Conservation (phyloP, 1,140 invertebrate genomes). For the Goniozus legneri region DNA sequence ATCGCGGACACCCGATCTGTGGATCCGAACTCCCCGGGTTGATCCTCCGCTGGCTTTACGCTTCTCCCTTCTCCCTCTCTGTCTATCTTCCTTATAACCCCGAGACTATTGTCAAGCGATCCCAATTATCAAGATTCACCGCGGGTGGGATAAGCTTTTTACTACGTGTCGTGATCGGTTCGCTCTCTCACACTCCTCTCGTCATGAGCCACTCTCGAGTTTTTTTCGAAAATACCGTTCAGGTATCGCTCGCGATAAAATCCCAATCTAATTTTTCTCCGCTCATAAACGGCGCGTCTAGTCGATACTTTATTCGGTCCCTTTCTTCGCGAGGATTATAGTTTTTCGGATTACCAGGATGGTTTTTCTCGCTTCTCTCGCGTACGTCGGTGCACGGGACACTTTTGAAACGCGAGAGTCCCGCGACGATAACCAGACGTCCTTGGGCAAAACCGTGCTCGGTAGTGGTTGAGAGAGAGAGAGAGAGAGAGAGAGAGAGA, state of each 20-base stretch:
- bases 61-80: neutral
- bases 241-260: too few relatives aligned
- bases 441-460: slow-evolving; percentile 17
- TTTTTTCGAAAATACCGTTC: too few relatives aligned
- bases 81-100: neutral
- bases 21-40: slow-evolving; percentile 4
- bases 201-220: too few relatives aligned
- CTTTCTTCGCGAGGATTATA: too few relatives aligned
- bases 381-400: neutral
- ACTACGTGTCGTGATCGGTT: too few relatives aligned
- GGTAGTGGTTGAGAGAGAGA: neutral
- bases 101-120: neutral
- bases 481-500: neutral
- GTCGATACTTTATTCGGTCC: too few relatives aligned
- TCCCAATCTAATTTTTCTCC: too few relatives aligned
- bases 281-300: too few relatives aligned
- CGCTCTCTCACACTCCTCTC: too few relatives aligned
- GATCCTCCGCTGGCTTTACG: neutral
- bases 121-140: slow-evolving; percentile 16
- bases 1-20: slow-evolving; percentile 12
- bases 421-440: slow-evolving; percentile 16
- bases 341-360: too few relatives aligned
- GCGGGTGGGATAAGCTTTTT: too few relatives aligned
- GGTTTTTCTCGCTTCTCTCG: too few relatives aligned
- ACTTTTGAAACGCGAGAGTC: neutral